Percentiles rank a stretch among this genome's conserved stretches.
Evolutionary conservation across 53 echinoderm and acorn worm genomes (phyloP).

Genomic region (Luidia sarsii): DNA sequence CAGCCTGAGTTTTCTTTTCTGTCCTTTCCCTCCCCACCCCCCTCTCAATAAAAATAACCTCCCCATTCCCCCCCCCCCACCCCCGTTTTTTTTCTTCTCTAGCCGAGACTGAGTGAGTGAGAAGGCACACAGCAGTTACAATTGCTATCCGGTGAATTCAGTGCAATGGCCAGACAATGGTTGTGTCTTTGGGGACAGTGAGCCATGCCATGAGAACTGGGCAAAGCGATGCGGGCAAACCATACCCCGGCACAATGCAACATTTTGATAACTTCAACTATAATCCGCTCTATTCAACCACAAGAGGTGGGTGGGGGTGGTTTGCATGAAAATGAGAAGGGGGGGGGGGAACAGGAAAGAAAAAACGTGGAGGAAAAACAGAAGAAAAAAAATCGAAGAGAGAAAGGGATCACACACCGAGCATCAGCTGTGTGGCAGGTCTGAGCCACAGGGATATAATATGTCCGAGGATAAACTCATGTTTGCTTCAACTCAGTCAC

Average conservation of each 20-base stretch:
- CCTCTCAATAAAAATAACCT: no score
- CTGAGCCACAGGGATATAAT: constrained; percentile 37
- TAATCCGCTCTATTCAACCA: constrained; percentile 45
- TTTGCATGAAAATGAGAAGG: background rate
- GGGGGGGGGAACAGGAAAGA: background rate
- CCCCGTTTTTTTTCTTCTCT: background rate
- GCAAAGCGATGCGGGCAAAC: constrained; percentile 2
- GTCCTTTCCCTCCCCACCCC: no score
- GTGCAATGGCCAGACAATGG: constrained; percentile 18
- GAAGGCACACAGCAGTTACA: constrained; percentile 33
- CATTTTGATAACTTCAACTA: constrained; percentile 47
- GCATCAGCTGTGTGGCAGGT: background rate
- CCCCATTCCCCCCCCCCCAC: background rate
- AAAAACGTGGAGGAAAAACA: constrained; percentile 3
- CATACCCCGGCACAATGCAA: constrained; percentile 37
- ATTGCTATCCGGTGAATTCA: constrained; percentile 58
- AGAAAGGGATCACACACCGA: no score
- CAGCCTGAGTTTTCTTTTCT: no score
- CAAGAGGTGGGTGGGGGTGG: constrained; percentile 34
- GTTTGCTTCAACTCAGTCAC: constrained; percentile 50
- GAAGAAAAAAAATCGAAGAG: background rate
- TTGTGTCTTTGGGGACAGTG: constrained; percentile 37
- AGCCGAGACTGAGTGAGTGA: constrained; percentile 22
- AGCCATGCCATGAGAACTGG: constrained; percentile 36
- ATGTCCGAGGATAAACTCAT: constrained; percentile 43